phyloP scores from a whole-genome alignment of 2,797 vertebrate species.

The Simalia tracyae region DNA sequence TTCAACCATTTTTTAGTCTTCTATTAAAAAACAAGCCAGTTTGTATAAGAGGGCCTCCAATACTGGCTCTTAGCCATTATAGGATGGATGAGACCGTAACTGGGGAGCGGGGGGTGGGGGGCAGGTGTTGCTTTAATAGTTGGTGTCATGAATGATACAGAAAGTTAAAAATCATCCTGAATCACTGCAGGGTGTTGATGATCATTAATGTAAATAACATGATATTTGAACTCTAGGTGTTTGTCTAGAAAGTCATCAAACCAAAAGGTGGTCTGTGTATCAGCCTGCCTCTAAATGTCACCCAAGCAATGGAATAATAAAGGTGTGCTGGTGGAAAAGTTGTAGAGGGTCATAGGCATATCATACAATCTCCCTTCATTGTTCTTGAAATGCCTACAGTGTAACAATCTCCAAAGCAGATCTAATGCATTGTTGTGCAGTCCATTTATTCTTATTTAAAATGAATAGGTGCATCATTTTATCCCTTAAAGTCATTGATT shows the following conservation, averaged over 20 bases:
- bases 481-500: not conserved
- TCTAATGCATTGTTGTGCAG: not conserved
- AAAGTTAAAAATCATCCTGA: constrained; percentile 5
- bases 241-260: constrained; percentile 44
- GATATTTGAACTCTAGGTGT: constrained; percentile 32
- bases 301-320: not conserved
- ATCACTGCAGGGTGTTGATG: constrained; percentile 37
- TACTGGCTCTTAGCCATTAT: not conserved
- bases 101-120: not conserved
- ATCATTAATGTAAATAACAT: constrained; percentile 46
- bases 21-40: not conserved
- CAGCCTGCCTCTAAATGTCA: not conserved
- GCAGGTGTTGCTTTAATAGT: not conserved
- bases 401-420: not conserved
- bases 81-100: not conserved
- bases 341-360: constrained; percentile 5
- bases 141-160: not conserved
- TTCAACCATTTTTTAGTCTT: not conserved
- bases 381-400: not conserved
- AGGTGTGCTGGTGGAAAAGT: not conserved
- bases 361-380: not conserved
- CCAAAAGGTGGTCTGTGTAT: constrained; percentile 38
- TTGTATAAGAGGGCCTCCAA: not conserved
- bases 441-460: not conserved
- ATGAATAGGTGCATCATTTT: not conserved